Percentiles rank a stretch among this genome's conserved stretches.
Evolutionary conservation across 2,797 vertebrate species (phyloP).

Genomic region (Podargus strigoides): DNA sequence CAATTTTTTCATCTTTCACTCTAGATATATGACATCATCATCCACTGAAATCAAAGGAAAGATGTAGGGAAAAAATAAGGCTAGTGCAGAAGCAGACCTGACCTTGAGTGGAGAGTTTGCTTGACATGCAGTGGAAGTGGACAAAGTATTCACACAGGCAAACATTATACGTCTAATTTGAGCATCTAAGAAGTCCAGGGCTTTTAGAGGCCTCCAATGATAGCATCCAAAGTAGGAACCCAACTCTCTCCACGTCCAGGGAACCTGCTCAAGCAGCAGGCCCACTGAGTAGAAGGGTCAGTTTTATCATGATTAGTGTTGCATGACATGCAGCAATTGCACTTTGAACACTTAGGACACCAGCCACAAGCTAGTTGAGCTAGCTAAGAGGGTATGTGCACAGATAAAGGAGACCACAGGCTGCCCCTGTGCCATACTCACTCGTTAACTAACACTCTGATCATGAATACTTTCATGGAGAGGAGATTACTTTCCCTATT

Average conservation of each 20-base stretch:
- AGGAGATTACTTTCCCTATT: neutral
- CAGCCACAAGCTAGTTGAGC: neutral
- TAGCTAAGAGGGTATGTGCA: neutral
- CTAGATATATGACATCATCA: neutral
- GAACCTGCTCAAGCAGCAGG: neutral
- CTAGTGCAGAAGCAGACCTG: neutral
- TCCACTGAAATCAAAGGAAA: neutral
- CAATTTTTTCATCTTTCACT: neutral
- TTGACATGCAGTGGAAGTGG: neutral
- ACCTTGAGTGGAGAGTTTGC: neutral
- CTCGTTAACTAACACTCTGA: rapidly evolving
- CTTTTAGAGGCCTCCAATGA: neutral
- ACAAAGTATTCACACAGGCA: neutral
- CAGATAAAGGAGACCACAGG: neutral
- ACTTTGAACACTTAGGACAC: neutral
- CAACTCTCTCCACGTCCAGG: rapidly evolving
- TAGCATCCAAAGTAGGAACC: neutral
- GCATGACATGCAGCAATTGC: rapidly evolving
- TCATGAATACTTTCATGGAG: neutral
- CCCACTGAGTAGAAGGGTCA: neutral
- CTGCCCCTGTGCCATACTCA: neutral
- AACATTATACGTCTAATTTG: neutral
- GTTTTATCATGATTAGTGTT: neutral
- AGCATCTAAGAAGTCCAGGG: neutral
- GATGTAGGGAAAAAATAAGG: neutral